Conservation (phyloP, 2,797 vertebrate species). For the Halcyon smyrnensis region DNA sequence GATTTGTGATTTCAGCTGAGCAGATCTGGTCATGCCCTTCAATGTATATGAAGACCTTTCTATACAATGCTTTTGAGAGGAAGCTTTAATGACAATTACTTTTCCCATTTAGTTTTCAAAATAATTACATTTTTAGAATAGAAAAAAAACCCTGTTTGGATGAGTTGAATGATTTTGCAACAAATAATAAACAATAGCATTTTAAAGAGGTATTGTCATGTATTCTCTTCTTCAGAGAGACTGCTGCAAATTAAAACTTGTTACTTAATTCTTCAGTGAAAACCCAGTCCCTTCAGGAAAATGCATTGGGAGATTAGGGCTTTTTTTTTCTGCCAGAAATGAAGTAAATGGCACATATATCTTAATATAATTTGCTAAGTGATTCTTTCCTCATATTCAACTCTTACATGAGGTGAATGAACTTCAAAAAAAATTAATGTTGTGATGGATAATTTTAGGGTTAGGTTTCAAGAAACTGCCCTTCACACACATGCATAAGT, state of each 20-base stretch:
- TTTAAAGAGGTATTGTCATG: not conserved
- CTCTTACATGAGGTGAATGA: not conserved
- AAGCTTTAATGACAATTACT: not conserved
- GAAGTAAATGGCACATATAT: not conserved
- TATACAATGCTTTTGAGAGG: not conserved
- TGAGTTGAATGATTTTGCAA: not conserved
- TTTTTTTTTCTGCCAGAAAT: not conserved
- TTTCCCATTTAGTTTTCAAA: not conserved
- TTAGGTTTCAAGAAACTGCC: not conserved
- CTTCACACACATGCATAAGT: not conserved
- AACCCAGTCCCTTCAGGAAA: not conserved
- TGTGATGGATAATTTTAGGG: not conserved
- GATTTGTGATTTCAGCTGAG: not conserved
- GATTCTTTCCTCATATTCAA: not conserved
- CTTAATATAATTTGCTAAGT: not conserved
- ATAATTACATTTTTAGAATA: not conserved
- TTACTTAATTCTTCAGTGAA: not conserved
- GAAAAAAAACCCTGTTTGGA: not conserved
- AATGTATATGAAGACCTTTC: not conserved
- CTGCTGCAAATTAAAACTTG: not conserved
- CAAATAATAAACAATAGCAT: not conserved
- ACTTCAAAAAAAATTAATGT: not conserved
- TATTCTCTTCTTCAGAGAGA: not conserved
- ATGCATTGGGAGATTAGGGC: not conserved
- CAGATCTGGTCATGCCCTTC: not conserved